Percentiles rank a stretch among this genome's conserved stretches.
phyloP scores from a whole-genome alignment of 2,888 invertebrate genomes.

The Eilema caniola region DNA sequence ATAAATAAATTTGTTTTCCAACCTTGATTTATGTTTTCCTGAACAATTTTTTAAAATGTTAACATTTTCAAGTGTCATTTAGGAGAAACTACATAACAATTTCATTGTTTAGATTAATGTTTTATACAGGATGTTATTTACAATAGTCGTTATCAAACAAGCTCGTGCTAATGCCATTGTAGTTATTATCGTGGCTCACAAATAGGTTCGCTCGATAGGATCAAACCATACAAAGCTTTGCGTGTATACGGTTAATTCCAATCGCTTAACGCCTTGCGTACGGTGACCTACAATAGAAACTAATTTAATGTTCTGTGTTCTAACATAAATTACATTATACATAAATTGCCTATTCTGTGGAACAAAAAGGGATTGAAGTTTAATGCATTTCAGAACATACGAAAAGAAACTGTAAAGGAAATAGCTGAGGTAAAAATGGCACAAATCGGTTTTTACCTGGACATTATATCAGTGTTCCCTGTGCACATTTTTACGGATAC shows the following conservation, averaged over 20 bases:
- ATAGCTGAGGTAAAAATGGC: conserved; percentile 81
- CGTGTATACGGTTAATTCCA: conserved; percentile 25
- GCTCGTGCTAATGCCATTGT: conserved; percentile 22
- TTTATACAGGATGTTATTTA: neutral
- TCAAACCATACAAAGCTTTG: conserved; percentile 37
- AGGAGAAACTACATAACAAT: neutral
- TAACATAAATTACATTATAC: too few relatives aligned
- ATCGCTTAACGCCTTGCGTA: conserved; percentile 36
- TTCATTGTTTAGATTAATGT: neutral
- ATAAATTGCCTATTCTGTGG: neutral
- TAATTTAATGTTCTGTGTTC: conserved; percentile 9
- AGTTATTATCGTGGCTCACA: conserved; percentile 36
- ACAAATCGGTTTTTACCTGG: conserved; percentile 76
- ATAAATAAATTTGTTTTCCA: too few relatives aligned
- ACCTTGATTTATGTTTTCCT: too few relatives aligned
- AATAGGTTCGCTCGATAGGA: conserved; percentile 34
- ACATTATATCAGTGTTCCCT: conserved; percentile 79
- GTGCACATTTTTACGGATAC: conserved; percentile 75
- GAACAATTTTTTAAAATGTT: too few relatives aligned
- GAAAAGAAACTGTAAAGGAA: conserved; percentile 74
- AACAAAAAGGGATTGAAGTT: neutral
- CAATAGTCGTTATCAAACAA: neutral
- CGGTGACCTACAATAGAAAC: conserved; percentile 32
- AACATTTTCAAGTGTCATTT: too few relatives aligned
- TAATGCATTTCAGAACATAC: conserved; percentile 63